Conservation (phyloP, 2,888 invertebrate species). For the Trilocha varians region DNA sequence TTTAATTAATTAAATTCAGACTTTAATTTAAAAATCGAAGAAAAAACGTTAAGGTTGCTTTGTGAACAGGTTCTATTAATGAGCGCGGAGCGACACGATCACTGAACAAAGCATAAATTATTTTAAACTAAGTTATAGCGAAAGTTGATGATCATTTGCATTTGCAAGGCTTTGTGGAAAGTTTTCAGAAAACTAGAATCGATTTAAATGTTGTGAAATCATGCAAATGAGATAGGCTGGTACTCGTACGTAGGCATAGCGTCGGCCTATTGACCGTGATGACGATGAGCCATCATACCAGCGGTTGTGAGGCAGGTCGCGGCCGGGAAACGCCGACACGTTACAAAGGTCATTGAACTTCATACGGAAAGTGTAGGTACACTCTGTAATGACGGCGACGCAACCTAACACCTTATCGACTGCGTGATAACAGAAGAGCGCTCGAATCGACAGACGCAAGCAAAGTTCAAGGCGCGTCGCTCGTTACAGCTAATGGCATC, state of each 20-base stretch:
- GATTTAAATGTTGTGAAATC: neutral
- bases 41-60: no score
- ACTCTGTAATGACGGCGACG: no score
- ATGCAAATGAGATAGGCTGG: neutral
- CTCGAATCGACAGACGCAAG: neutral
- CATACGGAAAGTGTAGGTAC: neutral
- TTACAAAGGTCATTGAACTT: constrained; percentile 22
- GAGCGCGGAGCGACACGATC: no score
- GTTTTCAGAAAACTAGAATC: no score
- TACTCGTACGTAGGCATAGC: neutral
- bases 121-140: no score
- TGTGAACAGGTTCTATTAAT: no score
- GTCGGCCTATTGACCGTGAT: constrained; percentile 1
- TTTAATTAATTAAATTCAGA: no score
- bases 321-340: constrained; percentile 26
- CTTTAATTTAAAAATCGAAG: no score
- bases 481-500: no score
- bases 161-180: no score
- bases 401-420: neutral
- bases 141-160: no score
- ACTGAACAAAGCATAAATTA: no score
- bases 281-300: constrained; percentile 21
- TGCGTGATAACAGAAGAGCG: neutral
- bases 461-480: neutral
- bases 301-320: constrained; percentile 37